Base-by-base conservation (phyloP, 2,888 invertebrate genomes). In the Plemyria rubiginata region DNA sequence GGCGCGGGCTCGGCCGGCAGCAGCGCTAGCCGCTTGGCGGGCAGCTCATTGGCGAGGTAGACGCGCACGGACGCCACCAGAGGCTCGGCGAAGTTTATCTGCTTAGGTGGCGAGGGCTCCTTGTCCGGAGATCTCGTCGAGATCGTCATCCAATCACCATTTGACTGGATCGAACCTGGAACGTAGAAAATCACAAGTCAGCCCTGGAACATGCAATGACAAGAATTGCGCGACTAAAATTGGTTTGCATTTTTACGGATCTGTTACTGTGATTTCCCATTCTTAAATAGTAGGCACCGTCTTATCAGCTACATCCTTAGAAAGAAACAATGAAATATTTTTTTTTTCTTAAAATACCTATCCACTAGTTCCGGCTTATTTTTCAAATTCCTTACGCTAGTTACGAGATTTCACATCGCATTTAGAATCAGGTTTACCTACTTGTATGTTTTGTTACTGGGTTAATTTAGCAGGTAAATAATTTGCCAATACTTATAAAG, bases 101-200 rank as follows among this genome's bases (percentile, higher is more conserved):
- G 90, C 80, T 84, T 80, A 41, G 88, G 87, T 55, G 89, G 89
- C 70, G 90, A 75, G 49, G 87, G 84, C 82, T 87, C 87, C 80
- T 88, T 84, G 65, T 87, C 88, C 68, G 88, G 87, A 63, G 88
- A 87, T 74, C 88, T 89, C 60, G 86, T 81, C 58, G 92, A 89
- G 81, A 93, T 88, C 80, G 92, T 93, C 93, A 93, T 93, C 92
- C 93, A 93, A 85, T 92, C 92, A 87, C 91, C 88, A 86, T 88
- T 83, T 67, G 88, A 79, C 73, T 87, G 90, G 79, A 88, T 82
- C 69, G 87, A 81, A 69, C 93, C 93, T 93, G 93, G 59, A 93
- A 93, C 72, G 53, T 62, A 76, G 64, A 77, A 56, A 48, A 29
- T 22, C 28, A 11, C 7, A 5, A 2, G 13, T 66, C 8, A 66